Conservation (phyloP, 1,140 invertebrate genomes). For the Thrips palmi region DNA sequence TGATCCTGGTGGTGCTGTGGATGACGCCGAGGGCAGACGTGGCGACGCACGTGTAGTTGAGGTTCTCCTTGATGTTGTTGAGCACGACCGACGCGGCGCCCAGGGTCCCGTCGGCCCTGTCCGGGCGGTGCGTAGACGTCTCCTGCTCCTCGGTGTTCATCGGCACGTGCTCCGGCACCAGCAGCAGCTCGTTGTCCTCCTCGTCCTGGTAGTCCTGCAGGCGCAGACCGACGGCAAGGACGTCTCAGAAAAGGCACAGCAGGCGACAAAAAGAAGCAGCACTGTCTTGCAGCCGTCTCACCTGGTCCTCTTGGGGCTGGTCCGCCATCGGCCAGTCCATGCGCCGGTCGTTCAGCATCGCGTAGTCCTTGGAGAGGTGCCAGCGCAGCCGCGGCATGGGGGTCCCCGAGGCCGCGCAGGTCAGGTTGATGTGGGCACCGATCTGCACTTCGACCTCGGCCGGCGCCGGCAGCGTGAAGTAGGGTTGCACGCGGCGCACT, state of each 20-base stretch:
- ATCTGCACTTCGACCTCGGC: conserved; percentile 70
- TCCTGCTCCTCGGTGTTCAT: too few species aligned
- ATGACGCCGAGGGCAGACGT: conserved; percentile 85
- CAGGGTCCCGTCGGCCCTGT: too few species aligned
- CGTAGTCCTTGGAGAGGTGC: conserved; percentile 23
- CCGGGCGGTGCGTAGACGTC: too few species aligned
- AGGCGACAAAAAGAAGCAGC: too few species aligned
- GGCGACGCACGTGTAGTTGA: conserved; percentile 93
- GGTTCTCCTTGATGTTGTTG: conserved; percentile 72
- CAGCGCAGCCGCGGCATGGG: conserved; percentile 96
- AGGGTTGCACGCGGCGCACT: conserved; percentile 85
- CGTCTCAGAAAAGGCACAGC: too few species aligned
- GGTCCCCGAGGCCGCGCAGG: conserved; percentile 89
- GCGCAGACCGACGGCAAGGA: too few species aligned
- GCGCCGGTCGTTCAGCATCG: conserved; percentile 37
- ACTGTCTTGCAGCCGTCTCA: too few species aligned
- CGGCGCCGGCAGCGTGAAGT: conserved; percentile 82
- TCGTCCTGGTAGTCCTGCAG: too few species aligned
- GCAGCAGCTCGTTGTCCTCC: too few species aligned
- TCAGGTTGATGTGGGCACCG: conserved; percentile 75
- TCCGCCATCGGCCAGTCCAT: too few species aligned
- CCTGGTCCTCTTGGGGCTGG: conserved; percentile 67
- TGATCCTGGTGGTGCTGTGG: conserved; percentile 66
- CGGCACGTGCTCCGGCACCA: too few species aligned
- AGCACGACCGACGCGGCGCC: too few species aligned